These are phyloP conservation scores for Poecilia latipinna DNA, from an alignment of 2,113 vertebrate genomes.

Conservation along the genomic window DNA sequence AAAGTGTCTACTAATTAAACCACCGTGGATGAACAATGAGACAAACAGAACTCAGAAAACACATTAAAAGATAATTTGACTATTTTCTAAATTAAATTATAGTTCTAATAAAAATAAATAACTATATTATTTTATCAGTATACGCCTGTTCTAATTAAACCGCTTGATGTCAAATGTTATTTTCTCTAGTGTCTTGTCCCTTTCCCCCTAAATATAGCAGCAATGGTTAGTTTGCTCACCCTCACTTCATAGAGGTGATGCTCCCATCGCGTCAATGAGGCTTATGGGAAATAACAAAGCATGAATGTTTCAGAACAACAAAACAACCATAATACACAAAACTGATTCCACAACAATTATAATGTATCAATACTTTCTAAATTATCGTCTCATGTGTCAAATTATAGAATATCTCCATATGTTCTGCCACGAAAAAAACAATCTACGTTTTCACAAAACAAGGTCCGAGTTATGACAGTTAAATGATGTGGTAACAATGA, in stretches of 20 bases:
- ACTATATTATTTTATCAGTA: neutral
- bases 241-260: neutral
- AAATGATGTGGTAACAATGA: constrained; percentile 14
- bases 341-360: neutral
- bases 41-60: too few relatives aligned
- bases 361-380: too few relatives aligned
- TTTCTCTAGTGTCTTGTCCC: neutral
- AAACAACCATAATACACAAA: neutral
- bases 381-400: too few relatives aligned
- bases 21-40: too few relatives aligned
- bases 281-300: neutral
- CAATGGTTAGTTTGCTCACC: neutral
- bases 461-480: neutral
- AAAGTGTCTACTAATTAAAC: too few relatives aligned
- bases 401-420: neutral
- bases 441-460: neutral
- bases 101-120: neutral
- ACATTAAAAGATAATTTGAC: too few relatives aligned
- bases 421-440: constrained; percentile 5
- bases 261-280: neutral
- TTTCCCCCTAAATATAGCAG: neutral
- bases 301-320: neutral
- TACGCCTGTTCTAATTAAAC: too few relatives aligned
- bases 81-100: too few relatives aligned
- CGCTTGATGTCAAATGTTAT: neutral